Base-by-base conservation (phyloP, 2,888 invertebrate species). In the Amiota communis region DNA sequence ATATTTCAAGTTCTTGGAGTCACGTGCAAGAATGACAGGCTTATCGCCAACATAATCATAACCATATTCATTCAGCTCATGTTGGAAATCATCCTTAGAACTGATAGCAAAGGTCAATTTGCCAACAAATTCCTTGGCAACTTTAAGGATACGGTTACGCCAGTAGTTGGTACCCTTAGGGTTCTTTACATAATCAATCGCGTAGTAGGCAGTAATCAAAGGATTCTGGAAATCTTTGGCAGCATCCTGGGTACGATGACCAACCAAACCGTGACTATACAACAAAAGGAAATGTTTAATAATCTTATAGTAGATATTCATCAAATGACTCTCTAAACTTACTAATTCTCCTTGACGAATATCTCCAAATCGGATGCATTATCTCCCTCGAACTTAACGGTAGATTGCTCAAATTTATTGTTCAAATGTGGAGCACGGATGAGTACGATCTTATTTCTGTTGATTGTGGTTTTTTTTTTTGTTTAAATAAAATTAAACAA, bases 81-180 rank as follows among this genome's bases (percentile, higher is more conserved):
- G 95, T 75, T 95, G 95, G 92, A 98, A 98, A 83, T 98, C 97
- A 85, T 96, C 96, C 89, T 96, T 96, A 88, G 95, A 94, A 89
- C 97, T 95, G 79, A 99, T 92, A 1, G 98, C 98, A 91, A 98
- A 99, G 80, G 91, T 93, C 56, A 95, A 92, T 48, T 91, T 92
- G 8, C 88, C 88, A 2, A 73, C 84, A 75, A 88, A 89, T 68
- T 88, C 88, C 79, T 89, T 90, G 56, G 90, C 90, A 46, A 93
- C 93, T 91, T 98, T 98, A 83, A 98, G 92, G 70, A 98, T 94
- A 80, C 98, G 94, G 91, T 98, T 98, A 85, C 98, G 95, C 98
- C 99, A 99, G 92, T 99, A 99, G 91, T 99, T 98, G 71, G 98
- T 98, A 68, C 97, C 99, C 91, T 99, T 99, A 36, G 95, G 92